A percentile compares a stretch with the other conserved stretches of the same genome.
These are phyloP conservation scores for Chamaea fasciata DNA, from an alignment of 2,113 vertebrate genomes.

Conservation along the genomic window DNA sequence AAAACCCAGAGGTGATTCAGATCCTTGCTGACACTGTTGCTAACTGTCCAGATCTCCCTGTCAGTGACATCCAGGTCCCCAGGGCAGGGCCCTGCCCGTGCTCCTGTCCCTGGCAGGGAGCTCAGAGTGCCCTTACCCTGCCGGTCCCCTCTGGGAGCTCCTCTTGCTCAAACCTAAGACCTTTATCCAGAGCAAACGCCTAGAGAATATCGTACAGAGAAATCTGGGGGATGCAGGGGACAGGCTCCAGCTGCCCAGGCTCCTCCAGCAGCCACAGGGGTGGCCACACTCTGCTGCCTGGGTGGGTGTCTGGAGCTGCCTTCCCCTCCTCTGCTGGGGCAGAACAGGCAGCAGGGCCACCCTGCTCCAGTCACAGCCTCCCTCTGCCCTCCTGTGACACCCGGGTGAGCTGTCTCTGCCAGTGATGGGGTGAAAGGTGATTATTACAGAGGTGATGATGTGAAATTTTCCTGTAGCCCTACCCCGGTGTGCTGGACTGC, in stretches of 20 bases:
- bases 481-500: not conserved
- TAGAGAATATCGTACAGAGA: not conserved
- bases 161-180: not conserved
- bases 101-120: not conserved
- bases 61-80: rapidly evolving
- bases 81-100: not conserved
- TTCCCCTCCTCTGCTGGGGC: not conserved
- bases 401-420: not conserved
- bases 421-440: not conserved
- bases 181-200: not conserved
- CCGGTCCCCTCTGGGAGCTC: not conserved
- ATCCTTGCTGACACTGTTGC: not conserved
- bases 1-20: not conserved
- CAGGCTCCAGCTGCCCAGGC: not conserved
- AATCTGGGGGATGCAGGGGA: rapidly evolving
- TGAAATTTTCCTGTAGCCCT: not conserved
- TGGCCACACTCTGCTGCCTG: rapidly evolving
- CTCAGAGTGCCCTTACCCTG: not conserved
- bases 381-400: not conserved
- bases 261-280: not conserved
- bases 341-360: not conserved
- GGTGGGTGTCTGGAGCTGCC: not conserved
- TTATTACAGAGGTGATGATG: not conserved
- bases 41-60: rapidly evolving
- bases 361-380: not conserved